These are phyloP conservation scores for Gymnodraco acuticeps DNA, from an alignment of 2,797 vertebrate genomes.

Conservation along the genomic window DNA sequence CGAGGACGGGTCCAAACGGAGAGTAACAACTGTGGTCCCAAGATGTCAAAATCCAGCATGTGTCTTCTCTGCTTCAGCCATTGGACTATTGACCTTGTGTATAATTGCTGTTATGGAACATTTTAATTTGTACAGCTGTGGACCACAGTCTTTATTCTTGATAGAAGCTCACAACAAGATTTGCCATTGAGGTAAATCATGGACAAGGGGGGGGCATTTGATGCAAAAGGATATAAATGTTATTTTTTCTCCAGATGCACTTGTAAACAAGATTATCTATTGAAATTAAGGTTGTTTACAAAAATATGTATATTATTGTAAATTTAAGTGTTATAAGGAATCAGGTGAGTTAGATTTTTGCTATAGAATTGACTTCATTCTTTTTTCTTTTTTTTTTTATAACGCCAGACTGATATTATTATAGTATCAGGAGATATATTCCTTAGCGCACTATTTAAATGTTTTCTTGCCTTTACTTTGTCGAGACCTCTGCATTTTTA, in stretches of 20 bases:
- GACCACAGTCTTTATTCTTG: conserved; percentile 62
- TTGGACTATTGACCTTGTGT: conserved; percentile 61
- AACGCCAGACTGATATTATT: conserved; percentile 76
- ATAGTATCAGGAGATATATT: conserved; percentile 89
- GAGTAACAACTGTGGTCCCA: conserved; percentile 33
- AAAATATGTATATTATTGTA: conserved; percentile 97
- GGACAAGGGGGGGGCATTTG: conserved; percentile 56
- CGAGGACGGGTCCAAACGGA: neutral
- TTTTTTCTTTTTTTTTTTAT: conserved; percentile 88
- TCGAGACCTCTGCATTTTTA: conserved; percentile 84
- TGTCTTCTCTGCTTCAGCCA: conserved; percentile 54
- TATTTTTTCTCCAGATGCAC: conserved; percentile 93
- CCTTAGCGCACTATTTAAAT: conserved; percentile 88
- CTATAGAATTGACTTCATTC: conserved; percentile 77
- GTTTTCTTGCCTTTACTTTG: conserved; percentile 84
- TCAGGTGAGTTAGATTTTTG: conserved; percentile 74
- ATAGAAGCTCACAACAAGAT: conserved; percentile 51
- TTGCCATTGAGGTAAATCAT: conserved; percentile 48
- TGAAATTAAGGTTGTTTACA: conserved; percentile 90
- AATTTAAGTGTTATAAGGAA: conserved; percentile 83
- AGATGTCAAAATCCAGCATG: conserved; percentile 75
- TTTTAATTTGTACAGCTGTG: conserved; percentile 50
- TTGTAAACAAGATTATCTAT: conserved; percentile 91
- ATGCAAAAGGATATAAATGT: conserved; percentile 88
- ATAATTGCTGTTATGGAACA: conserved; percentile 68